Conservation (phyloP, 2,888 invertebrate genomes). For the Scaptodrosophila latifasciaeformis region DNA sequence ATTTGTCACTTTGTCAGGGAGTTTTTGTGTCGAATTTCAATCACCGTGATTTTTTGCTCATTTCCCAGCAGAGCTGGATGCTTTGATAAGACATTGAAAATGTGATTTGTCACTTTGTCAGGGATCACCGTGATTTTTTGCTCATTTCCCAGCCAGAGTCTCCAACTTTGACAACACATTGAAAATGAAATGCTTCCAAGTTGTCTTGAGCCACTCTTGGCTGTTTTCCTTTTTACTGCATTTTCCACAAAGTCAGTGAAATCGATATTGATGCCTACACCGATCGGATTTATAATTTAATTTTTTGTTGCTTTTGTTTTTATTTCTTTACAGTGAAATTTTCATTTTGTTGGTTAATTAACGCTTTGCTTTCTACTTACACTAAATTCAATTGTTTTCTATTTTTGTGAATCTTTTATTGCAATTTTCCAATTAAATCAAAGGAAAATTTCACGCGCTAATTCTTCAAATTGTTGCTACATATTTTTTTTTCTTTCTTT, state of each 20-base stretch:
- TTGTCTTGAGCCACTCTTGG: too few species aligned
- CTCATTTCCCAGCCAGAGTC: too few species aligned
- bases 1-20: too few species aligned
- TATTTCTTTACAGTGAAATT: slow-evolving; percentile 17
- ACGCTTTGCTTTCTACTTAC: slow-evolving; percentile 32
- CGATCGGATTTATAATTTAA: slow-evolving; percentile 1
- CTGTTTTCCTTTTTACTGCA: slow-evolving; percentile 1
- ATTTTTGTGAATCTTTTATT: neutral
- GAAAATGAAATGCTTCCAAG: neutral
- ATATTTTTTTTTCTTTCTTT: too few species aligned
- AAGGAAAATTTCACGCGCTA: slow-evolving; percentile 65
- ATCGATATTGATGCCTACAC: neutral
- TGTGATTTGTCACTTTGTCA: too few species aligned
- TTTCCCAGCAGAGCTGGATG: too few species aligned
- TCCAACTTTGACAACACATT: too few species aligned
- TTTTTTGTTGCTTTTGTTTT: slow-evolving; percentile 1
- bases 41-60: too few species aligned
- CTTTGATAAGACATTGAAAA: too few species aligned
- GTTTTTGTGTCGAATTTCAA: too few species aligned
- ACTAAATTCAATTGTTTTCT: neutral
- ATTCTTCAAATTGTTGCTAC: slow-evolving; percentile 39
- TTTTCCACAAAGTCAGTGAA: neutral
- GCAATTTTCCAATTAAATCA: slow-evolving; percentile 36
- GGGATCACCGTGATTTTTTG: too few species aligned
- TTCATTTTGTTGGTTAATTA: slow-evolving; percentile 45